Evolutionary conservation across 1,140 invertebrate species (phyloP), one percentile per base, ranked within the genome.

Genomic region (Camponotus vicinus): DNA sequence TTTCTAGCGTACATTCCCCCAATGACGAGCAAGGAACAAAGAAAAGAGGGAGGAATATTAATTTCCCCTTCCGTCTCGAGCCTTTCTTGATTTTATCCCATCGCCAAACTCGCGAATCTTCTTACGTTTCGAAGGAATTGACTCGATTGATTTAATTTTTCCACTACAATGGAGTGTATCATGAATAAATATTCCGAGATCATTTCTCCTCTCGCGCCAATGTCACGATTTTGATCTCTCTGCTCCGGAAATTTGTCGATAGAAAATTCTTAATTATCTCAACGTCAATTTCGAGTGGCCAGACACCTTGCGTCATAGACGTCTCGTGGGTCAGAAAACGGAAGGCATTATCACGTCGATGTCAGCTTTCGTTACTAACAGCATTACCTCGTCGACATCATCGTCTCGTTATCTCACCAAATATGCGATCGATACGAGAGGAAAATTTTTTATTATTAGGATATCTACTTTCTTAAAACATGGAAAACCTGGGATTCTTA

Each of bases 291-390:
- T 80, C 63, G 27, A 79, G 55, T 45, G 8, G 61, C 40, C 9
- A 7, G 37, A 52, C 80, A 76, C n/a, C 32, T 84, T 75, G 45
- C 80, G 40, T 57, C 45, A 80, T 9, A 21, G 32, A n/a, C 21
- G 21, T 45, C 37, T 69, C 57, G 27, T 5, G 45, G 32, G 6
- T 40, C 80, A 45, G 71, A 84, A 71, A 70, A 84, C 69, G 80
- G 42, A 27, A 27, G 67, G 37, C 80, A 76, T 84, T 84, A 84
- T 71, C 80, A 57, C 34, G 45, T 40, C 27, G 49, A 57, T 27
- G 64, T 80, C 45, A 32, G 63, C 63, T 80, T 80, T 69, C 77
- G 63, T 80, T 80, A 80, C 55, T 80, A 80, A 57, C 78, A 34
- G 37, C 78, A 70, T 80, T 80, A 69, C 70, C 64, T 80, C 57